Conservation (phyloP, 2,888 invertebrate genomes). For the Drosophila macrospina region DNA sequence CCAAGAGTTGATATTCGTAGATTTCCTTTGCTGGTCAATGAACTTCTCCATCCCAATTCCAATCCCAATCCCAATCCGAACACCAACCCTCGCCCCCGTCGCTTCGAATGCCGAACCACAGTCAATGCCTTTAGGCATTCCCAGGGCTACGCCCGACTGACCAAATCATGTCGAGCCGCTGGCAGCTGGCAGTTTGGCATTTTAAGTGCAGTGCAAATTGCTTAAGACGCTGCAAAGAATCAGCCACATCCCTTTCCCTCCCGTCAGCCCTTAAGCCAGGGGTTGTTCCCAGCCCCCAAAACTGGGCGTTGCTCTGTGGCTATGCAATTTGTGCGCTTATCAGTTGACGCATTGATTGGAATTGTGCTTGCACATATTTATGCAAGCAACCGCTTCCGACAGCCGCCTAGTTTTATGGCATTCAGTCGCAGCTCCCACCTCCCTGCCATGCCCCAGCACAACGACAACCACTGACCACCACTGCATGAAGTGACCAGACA, state of each 20-base stretch:
- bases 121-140: conserved; percentile 39
- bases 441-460: conserved; percentile 17
- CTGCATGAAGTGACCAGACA: conserved; percentile 41
- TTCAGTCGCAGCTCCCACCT: too few species aligned
- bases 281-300: conserved; percentile 17
- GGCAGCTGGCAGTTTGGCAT: conserved; percentile 69
- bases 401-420: conserved; percentile 44
- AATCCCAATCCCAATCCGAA: conserved; percentile 21
- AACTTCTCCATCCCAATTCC: conserved; percentile 38
- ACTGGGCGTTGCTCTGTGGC: conserved; percentile 48
- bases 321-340: conserved; percentile 77
- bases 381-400: conserved; percentile 62
- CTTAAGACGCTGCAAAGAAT: conserved; percentile 35
- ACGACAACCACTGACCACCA: conserved; percentile 36
- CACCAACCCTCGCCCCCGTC: conserved; percentile 17
- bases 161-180: conserved; percentile 57
- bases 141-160: conserved; percentile 43
- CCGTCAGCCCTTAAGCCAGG: background rate
- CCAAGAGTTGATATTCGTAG: conserved; percentile 61
- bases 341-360: conserved; percentile 74
- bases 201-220: conserved; percentile 77
- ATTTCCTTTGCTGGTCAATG: conserved; percentile 69
- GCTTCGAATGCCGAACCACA: conserved; percentile 12
- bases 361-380: conserved; percentile 55
- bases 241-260: background rate